A percentile compares a stretch with the other conserved stretches of the same genome.
Evolutionary conservation across 2,797 vertebrate genomes (phyloP).

Genomic region (Chaetophractus vellerosus): DNA sequence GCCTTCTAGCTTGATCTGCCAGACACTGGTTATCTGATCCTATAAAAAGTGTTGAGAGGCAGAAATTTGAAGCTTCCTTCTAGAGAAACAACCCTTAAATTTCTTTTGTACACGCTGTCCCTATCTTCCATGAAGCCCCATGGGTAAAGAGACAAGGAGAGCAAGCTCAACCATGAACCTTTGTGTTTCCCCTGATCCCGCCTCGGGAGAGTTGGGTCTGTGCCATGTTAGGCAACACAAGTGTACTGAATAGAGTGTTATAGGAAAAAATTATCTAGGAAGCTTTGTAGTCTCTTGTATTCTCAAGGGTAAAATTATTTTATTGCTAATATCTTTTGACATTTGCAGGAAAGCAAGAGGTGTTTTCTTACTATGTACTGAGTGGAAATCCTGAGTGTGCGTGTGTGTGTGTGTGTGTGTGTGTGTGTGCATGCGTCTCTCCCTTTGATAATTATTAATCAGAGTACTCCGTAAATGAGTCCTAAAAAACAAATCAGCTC

Average conservation of each 20-base stretch:
- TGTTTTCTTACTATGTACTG: neutral
- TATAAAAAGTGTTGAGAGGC: neutral
- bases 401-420: neutral
- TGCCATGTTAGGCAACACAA: fast-evolving
- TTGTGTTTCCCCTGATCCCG: neutral
- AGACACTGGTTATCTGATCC: neutral
- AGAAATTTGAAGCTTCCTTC: neutral
- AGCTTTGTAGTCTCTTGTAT: slow-evolving; percentile 35
- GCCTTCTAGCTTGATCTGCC: neutral
- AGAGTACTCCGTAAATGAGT: neutral
- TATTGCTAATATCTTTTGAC: slow-evolving; percentile 48
- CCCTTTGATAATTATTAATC: slow-evolving; percentile 15
- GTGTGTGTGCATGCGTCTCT: neutral
- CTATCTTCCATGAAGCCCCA: fast-evolving
- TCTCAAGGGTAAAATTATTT: slow-evolving; percentile 42
- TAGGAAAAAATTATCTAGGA: neutral
- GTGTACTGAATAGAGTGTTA: neutral
- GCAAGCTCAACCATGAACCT: neutral
- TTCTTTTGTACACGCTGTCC: neutral
- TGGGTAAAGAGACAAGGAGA: neutral
- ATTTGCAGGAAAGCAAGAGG: neutral
- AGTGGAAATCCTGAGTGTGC: neutral
- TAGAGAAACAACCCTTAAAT: neutral
- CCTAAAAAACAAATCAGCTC: neutral
- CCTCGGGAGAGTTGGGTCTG: neutral